Conservation (phyloP, 2,113 vertebrate genomes). For the Leptobrachium ailaonicum region DNA sequence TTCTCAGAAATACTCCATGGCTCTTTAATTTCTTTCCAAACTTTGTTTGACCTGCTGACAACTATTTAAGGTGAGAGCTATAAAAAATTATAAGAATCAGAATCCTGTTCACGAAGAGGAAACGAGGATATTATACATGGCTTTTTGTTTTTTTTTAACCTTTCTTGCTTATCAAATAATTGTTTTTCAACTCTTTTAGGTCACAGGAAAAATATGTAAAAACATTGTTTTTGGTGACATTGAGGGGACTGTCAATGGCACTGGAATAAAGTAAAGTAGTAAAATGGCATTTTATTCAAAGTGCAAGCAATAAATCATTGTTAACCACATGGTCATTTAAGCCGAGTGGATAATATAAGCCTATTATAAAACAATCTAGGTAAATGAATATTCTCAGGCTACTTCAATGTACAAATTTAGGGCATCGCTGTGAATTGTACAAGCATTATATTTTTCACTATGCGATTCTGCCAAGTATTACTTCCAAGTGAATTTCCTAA, state of each 20-base stretch:
- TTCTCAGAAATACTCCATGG: not conserved
- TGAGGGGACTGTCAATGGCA: not conserved
- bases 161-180: too few species aligned
- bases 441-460: not conserved
- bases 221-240: not conserved
- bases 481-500: not conserved
- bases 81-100: not conserved
- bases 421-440: not conserved
- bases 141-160: too few species aligned
- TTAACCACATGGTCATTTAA: not conserved
- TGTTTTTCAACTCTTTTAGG: too few species aligned
- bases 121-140: too few species aligned
- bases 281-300: not conserved
- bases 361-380: constrained; percentile 27
- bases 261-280: not conserved
- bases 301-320: constrained; percentile 9
- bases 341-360: constrained; percentile 17
- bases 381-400: not conserved
- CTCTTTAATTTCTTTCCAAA: not conserved
- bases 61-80: not conserved
- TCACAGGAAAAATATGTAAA: not conserved
- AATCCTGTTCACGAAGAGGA: too few species aligned
- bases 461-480: not conserved
- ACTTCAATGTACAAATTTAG: not conserved
- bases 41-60: not conserved